Evolutionary conservation across 23 tunicate genomes (phyloP).

Genomic region (Botrylloides violaceus): DNA sequence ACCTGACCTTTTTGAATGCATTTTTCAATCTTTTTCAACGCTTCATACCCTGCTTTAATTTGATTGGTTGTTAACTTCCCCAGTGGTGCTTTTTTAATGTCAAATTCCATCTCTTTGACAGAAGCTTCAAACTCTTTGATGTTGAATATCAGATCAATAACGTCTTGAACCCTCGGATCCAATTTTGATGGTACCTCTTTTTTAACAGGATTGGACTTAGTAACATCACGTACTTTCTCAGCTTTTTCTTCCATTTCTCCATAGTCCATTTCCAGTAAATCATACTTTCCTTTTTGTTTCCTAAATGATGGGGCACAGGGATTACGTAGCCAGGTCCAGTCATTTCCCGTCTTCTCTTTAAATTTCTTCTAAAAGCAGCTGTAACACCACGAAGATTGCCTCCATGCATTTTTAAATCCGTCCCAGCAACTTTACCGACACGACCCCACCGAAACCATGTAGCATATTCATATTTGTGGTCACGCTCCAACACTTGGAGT

Average conservation of each 20-base stretch:
- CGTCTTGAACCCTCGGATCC: conserved; percentile 32
- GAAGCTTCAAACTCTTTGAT: conserved; percentile 40
- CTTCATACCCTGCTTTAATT: conserved; percentile 44
- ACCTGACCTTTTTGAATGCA: conserved; percentile 10
- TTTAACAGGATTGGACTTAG: neutral
- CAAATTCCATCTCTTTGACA: conserved; percentile 72
- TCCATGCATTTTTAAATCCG: conserved; percentile 23
- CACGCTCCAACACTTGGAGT: conserved; percentile 52
- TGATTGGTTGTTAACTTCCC: conserved; percentile 71
- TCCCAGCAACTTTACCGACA: conserved; percentile 74
- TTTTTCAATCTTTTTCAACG: conserved; percentile 45
- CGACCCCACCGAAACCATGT: conserved; percentile 79
- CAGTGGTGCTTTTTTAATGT: conserved; percentile 65
- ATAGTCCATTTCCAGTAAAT: conserved; percentile 62
- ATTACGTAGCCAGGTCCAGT: conserved; percentile 8
- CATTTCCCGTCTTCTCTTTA: conserved; percentile 56
- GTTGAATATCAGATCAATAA: conserved; percentile 52
- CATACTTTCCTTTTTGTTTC: conserved; percentile 55
- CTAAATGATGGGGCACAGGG: conserved; percentile 14
- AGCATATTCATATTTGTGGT: conserved; percentile 23
- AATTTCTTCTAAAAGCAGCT: conserved; percentile 53
- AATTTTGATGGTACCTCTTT: conserved; percentile 32
- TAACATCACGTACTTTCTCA: conserved; percentile 4
- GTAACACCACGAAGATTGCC: conserved; percentile 25
- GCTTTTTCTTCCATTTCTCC: conserved; percentile 31